Evolutionary conservation across 1,140 invertebrate species (phyloP).

Genomic region (Tyrophagus putrescentiae): DNA sequence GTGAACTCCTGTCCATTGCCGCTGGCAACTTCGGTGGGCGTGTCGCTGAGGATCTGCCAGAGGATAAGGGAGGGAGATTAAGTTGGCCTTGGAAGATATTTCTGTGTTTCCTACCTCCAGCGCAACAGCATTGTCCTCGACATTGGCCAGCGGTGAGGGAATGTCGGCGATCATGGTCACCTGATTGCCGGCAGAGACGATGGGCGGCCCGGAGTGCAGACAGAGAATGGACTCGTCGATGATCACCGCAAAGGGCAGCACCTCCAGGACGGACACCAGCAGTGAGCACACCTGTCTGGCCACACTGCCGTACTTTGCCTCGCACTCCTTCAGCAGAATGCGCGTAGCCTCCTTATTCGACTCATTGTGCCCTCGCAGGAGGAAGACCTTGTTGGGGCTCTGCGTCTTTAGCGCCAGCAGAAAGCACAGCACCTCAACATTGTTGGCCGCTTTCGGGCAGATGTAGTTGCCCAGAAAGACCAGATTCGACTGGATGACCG

Average conservation of each 20-base stretch:
- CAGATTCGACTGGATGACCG: neutral
- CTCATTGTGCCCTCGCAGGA: slow-evolving; percentile 8
- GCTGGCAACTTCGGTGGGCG: too few relatives aligned
- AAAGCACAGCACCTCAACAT: slow-evolving; percentile 12
- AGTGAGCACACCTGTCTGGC: neutral
- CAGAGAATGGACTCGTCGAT: neutral
- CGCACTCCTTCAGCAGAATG: neutral
- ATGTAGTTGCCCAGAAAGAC: slow-evolving; percentile 10
- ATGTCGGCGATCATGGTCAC: too few relatives aligned
- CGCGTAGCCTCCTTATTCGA: neutral
- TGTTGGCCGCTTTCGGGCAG: too few relatives aligned
- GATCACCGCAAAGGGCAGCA: neutral
- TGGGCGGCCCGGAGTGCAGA: neutral
- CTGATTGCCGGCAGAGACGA: too few relatives aligned
- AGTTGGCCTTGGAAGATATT: too few relatives aligned
- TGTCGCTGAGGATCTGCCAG: too few relatives aligned
- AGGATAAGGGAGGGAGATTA: too few relatives aligned
- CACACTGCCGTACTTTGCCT: slow-evolving; percentile 2
- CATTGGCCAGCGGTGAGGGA: too few relatives aligned
- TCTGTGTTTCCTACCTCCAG: too few relatives aligned
- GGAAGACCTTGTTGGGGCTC: slow-evolving; percentile 8
- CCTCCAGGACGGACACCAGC: slow-evolving; percentile 38
- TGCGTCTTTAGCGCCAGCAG: slow-evolving; percentile 1
- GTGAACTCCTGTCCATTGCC: too few relatives aligned
- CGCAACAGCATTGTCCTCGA: too few relatives aligned